These are phyloP conservation scores for Rhodinocichla rosea DNA, from an alignment of 2,113 vertebrate species.

Conservation along the genomic window DNA sequence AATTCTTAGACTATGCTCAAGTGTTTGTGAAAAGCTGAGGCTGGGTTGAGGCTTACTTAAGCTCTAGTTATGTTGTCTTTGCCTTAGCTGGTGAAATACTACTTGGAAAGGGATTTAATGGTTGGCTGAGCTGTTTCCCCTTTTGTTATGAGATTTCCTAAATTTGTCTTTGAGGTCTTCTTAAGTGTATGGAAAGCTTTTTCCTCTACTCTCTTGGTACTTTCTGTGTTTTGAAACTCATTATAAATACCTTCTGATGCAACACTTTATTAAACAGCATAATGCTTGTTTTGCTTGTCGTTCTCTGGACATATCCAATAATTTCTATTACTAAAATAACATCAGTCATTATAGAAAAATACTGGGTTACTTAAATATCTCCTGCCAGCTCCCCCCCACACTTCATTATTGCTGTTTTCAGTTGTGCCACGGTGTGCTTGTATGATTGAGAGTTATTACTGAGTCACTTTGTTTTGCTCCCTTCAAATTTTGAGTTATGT, in stretches of 20 bases:
- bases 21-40: not conserved
- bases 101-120: not conserved
- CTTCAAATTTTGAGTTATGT: not conserved
- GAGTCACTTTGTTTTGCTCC: constrained; percentile 23
- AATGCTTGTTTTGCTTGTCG: not conserved
- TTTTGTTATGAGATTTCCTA: not conserved
- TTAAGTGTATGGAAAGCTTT: not conserved
- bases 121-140: not conserved
- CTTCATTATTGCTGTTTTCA: not conserved
- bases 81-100: not conserved
- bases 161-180: not conserved
- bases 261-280: not conserved
- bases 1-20: not conserved
- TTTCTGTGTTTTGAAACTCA: not conserved
- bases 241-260: constrained; percentile 20
- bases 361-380: constrained; percentile 20
- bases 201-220: not conserved
- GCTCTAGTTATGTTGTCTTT: not conserved
- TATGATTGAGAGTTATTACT: not conserved
- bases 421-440: not conserved
- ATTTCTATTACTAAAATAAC: not conserved
- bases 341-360: not conserved
- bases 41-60: not conserved
- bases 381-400: not conserved
- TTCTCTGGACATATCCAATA: not conserved